These are phyloP conservation scores for Bettongia penicillata DNA, from an alignment of 2,113 vertebrate genomes.

Conservation along the genomic window DNA sequence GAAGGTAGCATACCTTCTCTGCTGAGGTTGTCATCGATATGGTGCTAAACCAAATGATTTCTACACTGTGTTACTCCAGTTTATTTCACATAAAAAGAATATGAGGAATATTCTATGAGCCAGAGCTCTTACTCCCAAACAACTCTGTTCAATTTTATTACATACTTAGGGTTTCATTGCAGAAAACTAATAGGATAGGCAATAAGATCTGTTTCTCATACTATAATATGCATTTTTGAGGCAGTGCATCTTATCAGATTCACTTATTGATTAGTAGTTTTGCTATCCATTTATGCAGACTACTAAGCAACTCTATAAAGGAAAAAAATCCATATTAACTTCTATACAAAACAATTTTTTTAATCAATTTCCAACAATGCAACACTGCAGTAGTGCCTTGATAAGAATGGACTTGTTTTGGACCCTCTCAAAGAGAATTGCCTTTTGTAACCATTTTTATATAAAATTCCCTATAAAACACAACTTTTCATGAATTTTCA, in stretches of 20 bases:
- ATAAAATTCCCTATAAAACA: constrained; percentile 36
- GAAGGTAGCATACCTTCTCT: constrained; percentile 36
- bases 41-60: constrained; percentile 47
- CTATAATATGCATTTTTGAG: constrained; percentile 47
- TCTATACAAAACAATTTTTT: constrained; percentile 18
- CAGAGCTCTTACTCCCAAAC: constrained; percentile 64
- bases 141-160: constrained; percentile 48
- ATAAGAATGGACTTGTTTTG: constrained; percentile 31
- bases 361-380: constrained; percentile 15
- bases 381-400: neutral
- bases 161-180: constrained; percentile 41
- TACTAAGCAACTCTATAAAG: neutral
- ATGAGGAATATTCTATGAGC: constrained; percentile 57
- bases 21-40: constrained; percentile 52
- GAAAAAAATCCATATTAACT: neutral
- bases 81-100: constrained; percentile 77
- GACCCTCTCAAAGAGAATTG: constrained; percentile 51
- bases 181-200: constrained; percentile 65
- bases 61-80: constrained; percentile 61
- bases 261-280: neutral
- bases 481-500: constrained; percentile 4
- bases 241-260: constrained; percentile 7
- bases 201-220: constrained; percentile 25
- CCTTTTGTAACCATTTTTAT: neutral
- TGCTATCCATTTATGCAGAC: constrained; percentile 15